Percentiles rank a stretch among this genome's conserved stretches.
These are phyloP conservation scores for Sarcophaga variegata DNA, from an alignment of 2,888 invertebrate species.

Conservation along the genomic window DNA sequence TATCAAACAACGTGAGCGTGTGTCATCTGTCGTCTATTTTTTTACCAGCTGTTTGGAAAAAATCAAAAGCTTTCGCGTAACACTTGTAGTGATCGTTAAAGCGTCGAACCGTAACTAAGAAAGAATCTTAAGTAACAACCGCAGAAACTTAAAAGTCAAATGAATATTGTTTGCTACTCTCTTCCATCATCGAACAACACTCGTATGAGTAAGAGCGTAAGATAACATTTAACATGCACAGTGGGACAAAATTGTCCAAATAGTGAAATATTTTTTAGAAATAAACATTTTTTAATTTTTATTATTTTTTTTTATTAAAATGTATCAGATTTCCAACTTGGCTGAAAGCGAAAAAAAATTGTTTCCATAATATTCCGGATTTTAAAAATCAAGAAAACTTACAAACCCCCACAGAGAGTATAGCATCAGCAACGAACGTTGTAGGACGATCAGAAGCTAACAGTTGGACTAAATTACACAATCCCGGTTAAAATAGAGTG, in stretches of 20 bases:
- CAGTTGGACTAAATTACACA: too few relatives aligned
- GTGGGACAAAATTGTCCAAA: constrained; percentile 35
- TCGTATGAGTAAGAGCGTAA: constrained; percentile 21
- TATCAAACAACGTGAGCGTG: constrained; percentile 19
- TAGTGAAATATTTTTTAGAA: not conserved
- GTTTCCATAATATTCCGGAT: too few relatives aligned
- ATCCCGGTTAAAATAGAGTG: too few relatives aligned
- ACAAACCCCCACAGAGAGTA: too few relatives aligned
- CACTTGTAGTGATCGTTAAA: constrained; percentile 62
- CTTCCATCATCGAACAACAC: too few relatives aligned
- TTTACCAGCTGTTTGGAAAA: too few relatives aligned
- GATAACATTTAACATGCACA: constrained; percentile 40
- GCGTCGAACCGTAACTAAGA: constrained; percentile 70
- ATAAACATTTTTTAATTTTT: not conserved
- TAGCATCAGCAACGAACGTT: too few relatives aligned
- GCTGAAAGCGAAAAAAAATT: too few relatives aligned
- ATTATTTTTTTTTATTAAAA: too few relatives aligned
- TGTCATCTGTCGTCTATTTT: not conserved
- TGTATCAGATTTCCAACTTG: too few relatives aligned
- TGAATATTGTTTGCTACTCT: constrained; percentile 35
- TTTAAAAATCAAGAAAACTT: too few relatives aligned
- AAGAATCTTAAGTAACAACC: constrained; percentile 69
- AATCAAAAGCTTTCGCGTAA: constrained; percentile 13
- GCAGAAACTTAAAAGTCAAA: constrained; percentile 67
- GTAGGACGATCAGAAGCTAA: too few relatives aligned